Percentiles rank a stretch among this genome's conserved stretches.
phyloP scores from a whole-genome alignment of 2,797 vertebrate species.

The Ataeniobius toweri region DNA sequence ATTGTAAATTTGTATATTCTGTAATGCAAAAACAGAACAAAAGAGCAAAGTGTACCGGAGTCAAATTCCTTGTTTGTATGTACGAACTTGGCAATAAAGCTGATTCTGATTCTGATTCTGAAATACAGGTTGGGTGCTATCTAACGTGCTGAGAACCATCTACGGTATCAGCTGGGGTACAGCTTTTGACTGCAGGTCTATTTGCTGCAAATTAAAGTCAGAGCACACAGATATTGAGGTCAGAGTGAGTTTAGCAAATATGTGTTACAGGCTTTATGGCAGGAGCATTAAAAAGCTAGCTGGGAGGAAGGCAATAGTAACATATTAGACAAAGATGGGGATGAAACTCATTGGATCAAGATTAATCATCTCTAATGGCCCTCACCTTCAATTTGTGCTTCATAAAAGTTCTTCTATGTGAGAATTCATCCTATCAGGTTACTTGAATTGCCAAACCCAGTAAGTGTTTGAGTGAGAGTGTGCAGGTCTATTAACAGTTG shows the following conservation, averaged over 20 bases:
- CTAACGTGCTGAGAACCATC: conserved; percentile 4
- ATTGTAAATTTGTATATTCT: no score
- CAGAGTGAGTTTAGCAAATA: conserved; percentile 62
- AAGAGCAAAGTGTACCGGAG: no score
- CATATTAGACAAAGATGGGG: conserved; percentile 63
- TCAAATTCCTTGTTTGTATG: no score
- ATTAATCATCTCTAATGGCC: conserved; percentile 61
- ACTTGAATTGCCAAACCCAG: conserved; percentile 40
- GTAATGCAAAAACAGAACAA: no score
- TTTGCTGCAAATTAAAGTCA: conserved; percentile 45
- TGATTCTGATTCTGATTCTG: no score
- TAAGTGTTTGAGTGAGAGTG: conserved; percentile 6
- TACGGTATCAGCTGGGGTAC: conserved; percentile 5
- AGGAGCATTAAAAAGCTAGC: conserved; percentile 61
- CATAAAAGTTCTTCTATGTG: conserved; percentile 55
- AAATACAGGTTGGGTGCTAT: not conserved
- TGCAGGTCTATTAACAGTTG: conserved; percentile 21
- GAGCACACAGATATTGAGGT: conserved; percentile 52
- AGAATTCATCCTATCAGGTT: conserved; percentile 48
- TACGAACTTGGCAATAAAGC: no score
- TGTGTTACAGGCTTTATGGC: conserved; percentile 54
- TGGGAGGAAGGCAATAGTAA: conserved; percentile 53
- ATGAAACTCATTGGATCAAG: conserved; percentile 60
- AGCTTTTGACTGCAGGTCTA: conserved; percentile 31
- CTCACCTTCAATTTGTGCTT: conserved; percentile 57